Base-by-base conservation (phyloP, 2,797 vertebrate species). In the Pyrocephalus nanus region DNA sequence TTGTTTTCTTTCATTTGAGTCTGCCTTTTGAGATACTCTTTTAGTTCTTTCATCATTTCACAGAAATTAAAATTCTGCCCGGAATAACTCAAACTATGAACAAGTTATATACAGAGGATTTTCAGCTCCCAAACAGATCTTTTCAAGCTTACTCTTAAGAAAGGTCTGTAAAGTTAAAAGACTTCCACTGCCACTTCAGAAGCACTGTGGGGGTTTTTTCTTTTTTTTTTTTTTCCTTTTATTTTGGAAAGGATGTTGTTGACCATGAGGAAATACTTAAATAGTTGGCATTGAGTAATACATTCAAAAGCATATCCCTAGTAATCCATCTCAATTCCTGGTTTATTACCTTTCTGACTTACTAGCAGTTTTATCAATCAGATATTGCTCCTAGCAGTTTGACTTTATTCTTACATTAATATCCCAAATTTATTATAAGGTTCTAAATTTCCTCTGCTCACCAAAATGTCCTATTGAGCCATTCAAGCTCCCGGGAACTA, bases 281-380 rank as follows among this genome's bases (percentile, higher is more conserved):
- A 25, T n/a, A 73, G 4, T 16, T 91, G 87, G 53, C 87, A 40
- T 40, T 61, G 89, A 94, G 53, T 89, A 86, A 94, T 54, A 26
- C 81, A 80, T 79, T 95, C 64, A 67, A 57, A 80, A 80, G 72
- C 69, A 21, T 92, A 80, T 83, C 85, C 55, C 42, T 43, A 26
- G 90, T 90, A 88, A 96, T 96, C 91, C 69, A 80, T 95, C 94
- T 95, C 94, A 95, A 92, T 94, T 93, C 78, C 72, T 96, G 77
- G 13, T 91, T 96, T 93, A 94, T 96, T 96, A 88, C 69, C 82
- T 87, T 93, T 83, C 65, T 72, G 83, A 77, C 69, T 86, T 92
- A 64, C 81, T 69, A 95, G 75, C 78, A 80, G 78, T 94, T 93
- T 74, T 92, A 93, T 94, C 94, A 95, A 90, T 90, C 94, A 86